These are phyloP conservation scores for Hipparchia semele DNA, from an alignment of 2,888 invertebrate genomes.

Conservation along the genomic window DNA sequence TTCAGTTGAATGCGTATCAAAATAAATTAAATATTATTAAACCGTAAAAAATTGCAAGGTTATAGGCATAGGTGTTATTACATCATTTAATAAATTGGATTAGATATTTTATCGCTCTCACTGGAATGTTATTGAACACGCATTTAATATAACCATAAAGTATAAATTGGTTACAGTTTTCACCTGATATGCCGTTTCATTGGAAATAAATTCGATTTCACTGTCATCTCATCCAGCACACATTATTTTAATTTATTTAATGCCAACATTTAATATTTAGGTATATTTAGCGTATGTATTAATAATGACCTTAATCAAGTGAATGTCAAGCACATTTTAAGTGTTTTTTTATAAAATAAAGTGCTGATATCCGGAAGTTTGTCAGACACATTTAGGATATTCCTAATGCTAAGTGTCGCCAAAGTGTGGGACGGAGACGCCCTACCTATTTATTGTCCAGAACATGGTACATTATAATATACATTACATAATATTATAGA, in stretches of 20 bases:
- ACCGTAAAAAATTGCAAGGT: background rate
- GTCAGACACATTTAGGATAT: too few relatives aligned
- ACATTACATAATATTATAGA: too few relatives aligned
- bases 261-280: background rate
- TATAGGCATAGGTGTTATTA: background rate
- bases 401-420: too few relatives aligned
- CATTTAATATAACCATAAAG: background rate
- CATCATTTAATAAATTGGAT: background rate
- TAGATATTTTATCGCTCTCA: background rate
- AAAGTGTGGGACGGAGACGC: too few relatives aligned
- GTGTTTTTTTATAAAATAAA: background rate
- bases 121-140: conserved; percentile 3
- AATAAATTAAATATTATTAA: background rate
- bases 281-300: background rate
- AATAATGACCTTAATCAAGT: background rate
- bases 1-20: too few relatives aligned
- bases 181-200: conserved; percentile 3
- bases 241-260: conserved; percentile 11
- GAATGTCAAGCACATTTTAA: background rate
- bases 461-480: too few relatives aligned
- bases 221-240: background rate
- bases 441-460: too few relatives aligned
- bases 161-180: conserved; percentile 13
- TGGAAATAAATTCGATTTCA: conserved; percentile 12
- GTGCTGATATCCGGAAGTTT: too few relatives aligned